These are phyloP conservation scores for Diadophis punctatus DNA, from an alignment of 2,113 vertebrate genomes.

Conservation along the genomic window DNA sequence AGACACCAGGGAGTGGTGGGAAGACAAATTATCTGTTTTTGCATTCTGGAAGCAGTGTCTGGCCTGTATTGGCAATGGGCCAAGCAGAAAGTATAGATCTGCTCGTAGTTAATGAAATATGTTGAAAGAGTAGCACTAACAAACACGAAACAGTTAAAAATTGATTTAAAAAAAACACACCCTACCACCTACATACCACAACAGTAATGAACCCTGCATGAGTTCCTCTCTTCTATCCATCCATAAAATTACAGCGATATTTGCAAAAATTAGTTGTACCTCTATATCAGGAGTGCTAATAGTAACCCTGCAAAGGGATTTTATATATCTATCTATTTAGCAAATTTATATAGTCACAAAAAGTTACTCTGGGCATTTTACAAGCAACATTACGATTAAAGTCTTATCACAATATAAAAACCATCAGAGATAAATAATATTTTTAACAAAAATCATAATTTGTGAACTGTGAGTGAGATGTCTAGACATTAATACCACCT, in stretches of 20 bases:
- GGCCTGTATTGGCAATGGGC: background rate
- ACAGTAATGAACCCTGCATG: background rate
- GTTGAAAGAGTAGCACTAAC: background rate
- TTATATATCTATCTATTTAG: background rate
- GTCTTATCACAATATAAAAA: background rate
- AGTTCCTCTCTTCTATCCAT: background rate
- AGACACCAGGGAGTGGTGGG: background rate
- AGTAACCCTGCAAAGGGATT: background rate
- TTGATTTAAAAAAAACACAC: background rate
- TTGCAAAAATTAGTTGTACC: background rate
- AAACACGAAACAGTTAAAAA: background rate
- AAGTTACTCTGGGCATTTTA: background rate
- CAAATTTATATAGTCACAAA: background rate
- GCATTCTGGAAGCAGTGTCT: background rate
- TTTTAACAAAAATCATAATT: background rate
- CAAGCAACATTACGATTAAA: background rate
- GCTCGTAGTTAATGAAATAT: background rate
- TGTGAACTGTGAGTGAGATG: background rate
- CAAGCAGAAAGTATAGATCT: background rate
- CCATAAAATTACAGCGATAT: background rate
- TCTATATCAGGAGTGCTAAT: background rate
- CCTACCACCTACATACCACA: background rate
- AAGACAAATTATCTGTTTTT: background rate
- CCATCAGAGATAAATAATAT: background rate
- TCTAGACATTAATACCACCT: background rate